Percentiles rank a stretch among this genome's conserved stretches.
These are phyloP conservation scores for Silurus asotus DNA, from an alignment of 2,113 vertebrate genomes.

Conservation along the genomic window DNA sequence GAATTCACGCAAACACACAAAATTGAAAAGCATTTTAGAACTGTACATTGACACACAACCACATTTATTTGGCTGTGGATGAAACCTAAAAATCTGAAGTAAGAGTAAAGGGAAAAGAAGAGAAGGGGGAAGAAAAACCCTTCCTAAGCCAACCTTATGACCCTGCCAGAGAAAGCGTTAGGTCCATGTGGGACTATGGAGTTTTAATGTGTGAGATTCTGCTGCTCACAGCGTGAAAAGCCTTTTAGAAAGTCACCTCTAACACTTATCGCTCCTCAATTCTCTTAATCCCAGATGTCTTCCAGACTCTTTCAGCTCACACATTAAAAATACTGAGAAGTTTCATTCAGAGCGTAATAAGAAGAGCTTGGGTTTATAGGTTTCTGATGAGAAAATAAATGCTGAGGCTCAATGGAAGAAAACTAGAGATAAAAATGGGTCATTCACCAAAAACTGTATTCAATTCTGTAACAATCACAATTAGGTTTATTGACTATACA, in stretches of 20 bases:
- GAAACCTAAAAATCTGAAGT: not conserved
- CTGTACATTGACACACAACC: not conserved
- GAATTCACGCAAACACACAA: not conserved
- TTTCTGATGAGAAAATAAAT: not conserved
- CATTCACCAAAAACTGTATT: not conserved
- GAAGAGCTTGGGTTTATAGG: not conserved
- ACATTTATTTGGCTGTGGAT: not conserved
- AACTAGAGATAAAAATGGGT: too few species aligned
- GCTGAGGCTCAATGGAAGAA: not conserved
- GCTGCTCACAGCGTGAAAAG: slow-evolving; percentile 16
- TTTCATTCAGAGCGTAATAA: not conserved
- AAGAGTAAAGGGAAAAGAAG: not conserved
- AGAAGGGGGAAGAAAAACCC: too few species aligned
- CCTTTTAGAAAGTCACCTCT: slow-evolving; percentile 21
- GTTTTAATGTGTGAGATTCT: slow-evolving; percentile 17
- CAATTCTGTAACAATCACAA: not conserved
- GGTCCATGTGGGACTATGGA: not conserved
- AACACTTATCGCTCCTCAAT: slow-evolving; percentile 15
- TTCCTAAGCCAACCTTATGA: not conserved
- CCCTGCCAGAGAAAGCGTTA: not conserved
- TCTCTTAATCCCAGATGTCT: slow-evolving; percentile 9
- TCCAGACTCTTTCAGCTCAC: not conserved
- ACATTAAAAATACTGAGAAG: not conserved
- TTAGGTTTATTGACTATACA: too few species aligned
- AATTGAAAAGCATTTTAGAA: not conserved